Percentiles rank a stretch among this genome's conserved stretches.
These are phyloP conservation scores for Ophion slaviceki DNA, from an alignment of 2,888 invertebrate species.

Conservation along the genomic window DNA sequence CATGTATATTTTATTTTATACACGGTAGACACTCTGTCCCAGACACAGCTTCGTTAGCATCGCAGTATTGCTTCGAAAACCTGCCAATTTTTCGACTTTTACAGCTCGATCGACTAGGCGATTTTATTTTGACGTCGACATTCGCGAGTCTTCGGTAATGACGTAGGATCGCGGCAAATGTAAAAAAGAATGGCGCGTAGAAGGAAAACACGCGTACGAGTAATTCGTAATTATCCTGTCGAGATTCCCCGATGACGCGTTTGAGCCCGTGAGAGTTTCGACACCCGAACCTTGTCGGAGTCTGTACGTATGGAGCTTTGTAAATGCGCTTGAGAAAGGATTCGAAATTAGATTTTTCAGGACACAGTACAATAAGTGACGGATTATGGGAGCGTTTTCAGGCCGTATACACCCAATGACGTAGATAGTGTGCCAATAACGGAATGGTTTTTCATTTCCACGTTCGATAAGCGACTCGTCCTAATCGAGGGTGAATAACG, in stretches of 20 bases:
- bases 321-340: slow-evolving; percentile 65
- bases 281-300: background rate
- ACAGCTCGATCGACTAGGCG: background rate
- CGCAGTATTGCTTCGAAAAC: background rate
- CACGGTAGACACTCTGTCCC: background rate
- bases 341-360: slow-evolving; percentile 54
- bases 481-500: background rate
- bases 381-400: slow-evolving; percentile 39
- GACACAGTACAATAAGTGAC: slow-evolving; percentile 56
- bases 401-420: slow-evolving; percentile 32
- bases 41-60: background rate
- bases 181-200: slow-evolving; percentile 4
- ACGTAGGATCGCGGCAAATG: background rate
- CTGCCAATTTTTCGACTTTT: background rate
- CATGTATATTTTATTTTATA: background rate
- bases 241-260: background rate
- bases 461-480: slow-evolving; percentile 23
- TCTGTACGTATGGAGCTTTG: slow-evolving; percentile 57
- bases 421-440: slow-evolving; percentile 67
- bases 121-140: background rate
- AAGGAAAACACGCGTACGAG: background rate
- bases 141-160: background rate
- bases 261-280: slow-evolving; percentile 18
- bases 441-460: slow-evolving; percentile 30
- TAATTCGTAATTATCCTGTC: slow-evolving; percentile 2